phyloP scores from a whole-genome alignment of 2,113 vertebrate species.

The Menura novaehollandiae region DNA sequence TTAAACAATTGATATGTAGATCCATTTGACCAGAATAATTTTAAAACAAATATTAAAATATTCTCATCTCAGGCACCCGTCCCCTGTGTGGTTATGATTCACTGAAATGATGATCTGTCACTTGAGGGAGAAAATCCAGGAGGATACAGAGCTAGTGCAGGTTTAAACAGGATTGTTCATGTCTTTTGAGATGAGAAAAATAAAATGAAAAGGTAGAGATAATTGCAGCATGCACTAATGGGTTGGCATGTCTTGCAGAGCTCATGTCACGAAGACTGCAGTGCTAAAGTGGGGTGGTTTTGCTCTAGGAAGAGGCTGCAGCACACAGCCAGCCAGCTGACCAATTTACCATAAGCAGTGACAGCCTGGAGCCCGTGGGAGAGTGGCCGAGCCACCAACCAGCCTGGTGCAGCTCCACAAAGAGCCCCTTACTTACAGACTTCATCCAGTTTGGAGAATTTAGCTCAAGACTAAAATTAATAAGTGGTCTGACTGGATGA shows the following conservation, averaged over 20 bases:
- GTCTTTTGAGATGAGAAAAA: background rate
- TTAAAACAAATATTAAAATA: background rate
- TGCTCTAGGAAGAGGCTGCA: background rate
- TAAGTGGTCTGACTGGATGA: background rate
- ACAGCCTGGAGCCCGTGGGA: background rate
- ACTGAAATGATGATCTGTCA: background rate
- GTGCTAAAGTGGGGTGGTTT: background rate
- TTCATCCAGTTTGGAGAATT: background rate
- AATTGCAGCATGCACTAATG: background rate
- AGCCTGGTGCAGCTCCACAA: background rate
- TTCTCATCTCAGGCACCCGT: background rate
- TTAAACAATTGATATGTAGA: background rate
- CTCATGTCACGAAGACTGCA: background rate
- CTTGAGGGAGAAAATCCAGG: background rate
- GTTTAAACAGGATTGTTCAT: background rate
- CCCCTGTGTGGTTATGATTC: background rate
- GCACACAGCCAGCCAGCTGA: background rate
- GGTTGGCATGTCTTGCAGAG: background rate
- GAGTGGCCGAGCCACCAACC: background rate
- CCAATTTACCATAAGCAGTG: background rate
- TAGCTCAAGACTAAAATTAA: background rate
- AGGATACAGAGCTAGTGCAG: background rate
- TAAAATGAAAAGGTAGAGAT: background rate
- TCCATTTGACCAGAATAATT: background rate
- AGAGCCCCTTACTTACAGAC: background rate